Base-by-base conservation (phyloP, 2,888 invertebrate genomes). In the Tachystola acroxantha region DNA sequence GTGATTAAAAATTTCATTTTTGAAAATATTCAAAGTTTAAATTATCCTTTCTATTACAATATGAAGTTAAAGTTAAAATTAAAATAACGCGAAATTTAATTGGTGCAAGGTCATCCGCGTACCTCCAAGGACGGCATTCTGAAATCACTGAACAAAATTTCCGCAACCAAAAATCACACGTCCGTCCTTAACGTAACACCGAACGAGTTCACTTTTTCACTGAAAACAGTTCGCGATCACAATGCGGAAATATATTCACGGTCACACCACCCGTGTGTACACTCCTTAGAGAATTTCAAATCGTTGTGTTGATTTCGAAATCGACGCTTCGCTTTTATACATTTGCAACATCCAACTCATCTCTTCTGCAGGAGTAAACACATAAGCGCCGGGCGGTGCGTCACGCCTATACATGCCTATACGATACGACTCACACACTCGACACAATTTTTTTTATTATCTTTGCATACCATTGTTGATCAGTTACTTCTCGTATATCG, bases 301-400 rank as follows among this genome's bases (percentile, higher is more conserved):
- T 78, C 72, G 77, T 72, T 85, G 60, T 86, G 86, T 71, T 82
- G 84, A 85, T 85, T 81, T 84, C 84, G 84, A 82, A 85, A 86
- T 80, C 78, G 51, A 48, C 72, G 72, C 77, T 64, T 67, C 73
- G 79, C 80, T 86, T 86, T 79, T 85, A 85, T 85, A 85, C 75
- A 79, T 76, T 76, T 74, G 81, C 78, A 79, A 77, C 80, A 84
- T 81, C 81, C 72, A 74, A 24, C 64, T 72, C 75, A 70, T 73
- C 70, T 68, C 62, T 67, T 71, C 69, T 64, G 69, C 70, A 66
- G 66, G 60, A 67, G 54, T 47, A 58, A 57, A 51, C 63, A 64
- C 49, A 50, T 45, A 52, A 57, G 61, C 56, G 60, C 61, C n/a
- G 63, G 50, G 42, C 9, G 44, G 56, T 60, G 56, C 61, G 57